A percentile compares a stretch with the other conserved stretches of the same genome.
These are phyloP conservation scores for Dryocosmus kuriphilus DNA, from an alignment of 2,888 invertebrate genomes.

Conservation along the genomic window DNA sequence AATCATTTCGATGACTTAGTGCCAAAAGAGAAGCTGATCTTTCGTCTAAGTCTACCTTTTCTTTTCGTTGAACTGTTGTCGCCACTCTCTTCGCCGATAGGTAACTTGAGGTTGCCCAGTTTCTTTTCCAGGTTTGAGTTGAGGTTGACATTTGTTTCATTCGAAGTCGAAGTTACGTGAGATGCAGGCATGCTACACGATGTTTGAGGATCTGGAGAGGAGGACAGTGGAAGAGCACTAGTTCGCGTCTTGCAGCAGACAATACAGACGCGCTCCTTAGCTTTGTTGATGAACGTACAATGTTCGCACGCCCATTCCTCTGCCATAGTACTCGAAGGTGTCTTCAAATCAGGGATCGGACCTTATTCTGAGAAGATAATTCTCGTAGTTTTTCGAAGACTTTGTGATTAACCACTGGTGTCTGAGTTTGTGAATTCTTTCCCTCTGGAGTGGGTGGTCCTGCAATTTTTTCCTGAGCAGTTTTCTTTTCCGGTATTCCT, in stretches of 20 bases:
- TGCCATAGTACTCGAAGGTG: constrained; percentile 42
- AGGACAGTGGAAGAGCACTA: constrained; percentile 68
- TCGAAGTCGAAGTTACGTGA: neutral
- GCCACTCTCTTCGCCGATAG: constrained; percentile 71
- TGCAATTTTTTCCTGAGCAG: neutral
- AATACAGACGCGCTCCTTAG: constrained; percentile 88
- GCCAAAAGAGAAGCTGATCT: constrained; percentile 87
- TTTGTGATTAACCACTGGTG: neutral
- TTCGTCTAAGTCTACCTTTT: constrained; percentile 86
- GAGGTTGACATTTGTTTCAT: constrained; percentile 51
- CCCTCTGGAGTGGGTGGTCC: constrained; percentile 33
- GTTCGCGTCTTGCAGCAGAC: constrained; percentile 90
- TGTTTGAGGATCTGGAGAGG: constrained; percentile 51
- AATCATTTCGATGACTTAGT: constrained; percentile 80
- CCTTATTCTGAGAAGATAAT: neutral
- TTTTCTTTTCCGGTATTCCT: neutral
- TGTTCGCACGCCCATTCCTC: constrained; percentile 92
- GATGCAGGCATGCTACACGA: neutral
- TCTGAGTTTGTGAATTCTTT: neutral
- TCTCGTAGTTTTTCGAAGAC: constrained; percentile 28
- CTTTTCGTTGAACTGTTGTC: constrained; percentile 76
- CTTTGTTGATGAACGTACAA: constrained; percentile 92
- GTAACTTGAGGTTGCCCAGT: constrained; percentile 60
- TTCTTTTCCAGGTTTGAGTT: constrained; percentile 60
- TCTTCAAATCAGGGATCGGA: neutral